Evolutionary conservation across 2,113 vertebrate species (phyloP), one percentile per base, ranked within the genome.

Genomic region (Leuciscus idus): DNA sequence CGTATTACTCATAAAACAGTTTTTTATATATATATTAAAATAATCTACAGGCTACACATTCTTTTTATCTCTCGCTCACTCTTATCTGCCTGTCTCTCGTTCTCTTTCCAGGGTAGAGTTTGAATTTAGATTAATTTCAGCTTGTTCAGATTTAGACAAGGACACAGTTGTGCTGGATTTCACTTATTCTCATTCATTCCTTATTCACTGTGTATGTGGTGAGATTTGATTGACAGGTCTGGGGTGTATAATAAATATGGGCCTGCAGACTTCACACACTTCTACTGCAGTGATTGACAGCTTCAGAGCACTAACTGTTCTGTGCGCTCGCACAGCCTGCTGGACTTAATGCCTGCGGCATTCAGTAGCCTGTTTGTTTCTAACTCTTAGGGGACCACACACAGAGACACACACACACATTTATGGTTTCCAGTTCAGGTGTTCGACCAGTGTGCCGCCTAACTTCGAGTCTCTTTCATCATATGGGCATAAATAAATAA

Each of bases 181-280:
- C 74, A 83, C 78, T 74, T 48, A 33, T 70, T 68, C 81, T 74
- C 70, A 33, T 76, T 88, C 87, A 73, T 43, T 86, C 33, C 77
- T 85, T 84, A 87, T 89, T 87, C 78, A 23, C 19, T 85, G 76
- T 87, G 85, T 87, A 84, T 80, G 61, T 52, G 61, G 76, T 64
- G 52, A 68, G 83, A 30, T 76, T 87, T 89, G 88, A 89, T 85
- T 89, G 88, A 86, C 88, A 89, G 88, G 80, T 89, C 84, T 75
- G 72, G 79, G 85, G 85, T 89, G 83, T 87, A 87, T 81, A 89
- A 89, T 87, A 89, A 89, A 89, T 86, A 89, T 87, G 83, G 83
- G 75, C 82, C 88, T 85, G 86, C 85, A 89, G 88, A 89, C 81
- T 84, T 87, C 88, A 87, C 85, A 89, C 73, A 80, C 83, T 39